Evolutionary conservation across 1,140 invertebrate species (phyloP), one percentile per base, ranked within the genome.

Genomic region (Wiebesia pumilae): DNA sequence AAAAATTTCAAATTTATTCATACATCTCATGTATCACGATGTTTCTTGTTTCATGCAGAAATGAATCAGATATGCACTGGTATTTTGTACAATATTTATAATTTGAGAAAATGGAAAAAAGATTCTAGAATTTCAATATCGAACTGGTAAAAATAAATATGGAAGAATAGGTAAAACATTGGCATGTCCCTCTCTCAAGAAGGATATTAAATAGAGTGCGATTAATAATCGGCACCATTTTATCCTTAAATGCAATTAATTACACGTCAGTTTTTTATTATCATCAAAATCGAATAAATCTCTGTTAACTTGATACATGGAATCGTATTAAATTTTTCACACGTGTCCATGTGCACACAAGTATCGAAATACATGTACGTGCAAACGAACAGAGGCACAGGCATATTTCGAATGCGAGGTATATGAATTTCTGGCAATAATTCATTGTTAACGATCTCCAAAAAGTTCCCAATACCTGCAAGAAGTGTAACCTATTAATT

Each of bases 201-300:
- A 47, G 43, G 43, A n/a, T 1, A 65, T 65, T n/a, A 65, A n/a
- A 65, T 65, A 12, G 24, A 65, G n/a, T 65, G 27, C 62, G n/a
- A 62, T 62, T 65, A 65, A 65, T 9, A 65, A 65, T 65, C n/a
- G 24, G 3, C n/a, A 65, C n/a, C 6, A n/a, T 65, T 30, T 30
- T 27, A n/a, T 65, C 3, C 4, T 30, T 27, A 27, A 27, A 9
- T 65, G 27, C 1, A 10, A 30, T 65, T 65, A n/a, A 30, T 65
- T 65, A 16, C 54, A 7, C n/a, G 62, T 65, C 3, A 65, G 27
- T 33, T 33, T 69, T 69, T 35, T 35, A 69, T 19, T 7, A 69
- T 4, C n/a, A 33, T 69, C 35, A 69, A 69, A 69, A 69, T 69
- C 6, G n/a, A 69, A 69, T 69, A 69, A 69, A 69, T 69, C 65